These are phyloP conservation scores for Telenomus remus DNA, from an alignment of 1,140 invertebrate genomes.

Conservation along the genomic window DNA sequence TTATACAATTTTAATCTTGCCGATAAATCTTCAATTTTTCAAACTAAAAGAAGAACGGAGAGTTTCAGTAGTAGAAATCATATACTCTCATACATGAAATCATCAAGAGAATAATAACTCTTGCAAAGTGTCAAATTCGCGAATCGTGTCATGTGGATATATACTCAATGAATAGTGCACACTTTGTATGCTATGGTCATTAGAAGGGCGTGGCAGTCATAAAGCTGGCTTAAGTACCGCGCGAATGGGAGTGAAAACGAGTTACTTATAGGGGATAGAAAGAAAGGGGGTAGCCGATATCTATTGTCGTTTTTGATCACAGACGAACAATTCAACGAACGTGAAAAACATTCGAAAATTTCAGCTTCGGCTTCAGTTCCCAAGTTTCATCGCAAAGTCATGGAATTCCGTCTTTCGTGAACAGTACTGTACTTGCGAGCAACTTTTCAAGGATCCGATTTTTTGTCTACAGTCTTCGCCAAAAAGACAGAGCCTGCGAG, in stretches of 20 bases:
- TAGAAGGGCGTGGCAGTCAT: conserved; percentile 19
- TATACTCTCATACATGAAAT: too few relatives aligned
- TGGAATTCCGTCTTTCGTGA: conserved; percentile 31
- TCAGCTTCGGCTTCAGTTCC: conserved; percentile 6
- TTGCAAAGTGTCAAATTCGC: too few relatives aligned
- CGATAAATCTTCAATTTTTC: too few relatives aligned
- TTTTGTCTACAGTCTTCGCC: conserved; percentile 15
- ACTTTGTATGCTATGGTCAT: too few relatives aligned
- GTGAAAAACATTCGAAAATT: conserved; percentile 43
- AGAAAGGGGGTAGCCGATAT: conserved; percentile 11
- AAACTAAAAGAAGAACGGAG: too few relatives aligned
- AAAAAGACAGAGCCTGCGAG: conserved; percentile 2
- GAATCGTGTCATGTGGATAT: too few relatives aligned
- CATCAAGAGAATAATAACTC: too few relatives aligned
- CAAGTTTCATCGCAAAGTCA: conserved; percentile 19
- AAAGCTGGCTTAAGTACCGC: neutral
- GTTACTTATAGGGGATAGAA: conserved; percentile 17
- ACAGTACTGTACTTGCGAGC: conserved; percentile 10
- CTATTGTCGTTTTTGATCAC: conserved; percentile 35
- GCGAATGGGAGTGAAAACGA: conserved; percentile 4
- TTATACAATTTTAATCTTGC: too few relatives aligned
- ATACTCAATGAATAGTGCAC: too few relatives aligned
- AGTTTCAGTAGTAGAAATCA: too few relatives aligned
- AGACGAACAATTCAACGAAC: conserved; percentile 24
- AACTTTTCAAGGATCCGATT: conserved; percentile 47